These are phyloP conservation scores for Zaprionus obscuricornis DNA, from an alignment of 2,888 invertebrate species.

Conservation along the genomic window DNA sequence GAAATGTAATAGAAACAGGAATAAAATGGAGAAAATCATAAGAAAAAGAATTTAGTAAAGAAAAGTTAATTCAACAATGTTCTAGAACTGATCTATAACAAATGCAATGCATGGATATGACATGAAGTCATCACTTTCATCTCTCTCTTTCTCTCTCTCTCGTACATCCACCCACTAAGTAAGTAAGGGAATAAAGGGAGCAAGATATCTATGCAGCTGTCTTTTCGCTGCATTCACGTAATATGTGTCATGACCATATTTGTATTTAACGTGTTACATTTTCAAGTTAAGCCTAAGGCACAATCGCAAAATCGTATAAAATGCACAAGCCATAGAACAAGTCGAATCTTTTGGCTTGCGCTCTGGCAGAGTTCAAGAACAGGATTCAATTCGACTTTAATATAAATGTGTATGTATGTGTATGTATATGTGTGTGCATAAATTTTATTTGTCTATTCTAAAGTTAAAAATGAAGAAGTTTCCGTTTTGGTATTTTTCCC, in stretches of 20 bases:
- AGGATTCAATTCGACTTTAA: constrained; percentile 2
- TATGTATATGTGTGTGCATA: constrained; percentile 42
- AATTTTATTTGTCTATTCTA: constrained; percentile 43
- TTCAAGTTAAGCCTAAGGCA: constrained; percentile 24
- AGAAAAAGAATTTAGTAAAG: too few relatives aligned
- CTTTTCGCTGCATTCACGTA: constrained; percentile 9
- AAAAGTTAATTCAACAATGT: too few relatives aligned
- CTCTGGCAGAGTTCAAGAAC: constrained; percentile 27
- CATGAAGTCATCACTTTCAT: too few relatives aligned
- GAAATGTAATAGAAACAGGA: too few relatives aligned
- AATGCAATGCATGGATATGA: too few relatives aligned
- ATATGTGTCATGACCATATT: constrained; percentile 68
- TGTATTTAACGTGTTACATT: constrained; percentile 52
- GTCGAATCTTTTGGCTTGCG: constrained; percentile 7
- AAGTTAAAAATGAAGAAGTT: constrained; percentile 7
- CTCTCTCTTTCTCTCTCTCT: too few relatives aligned
- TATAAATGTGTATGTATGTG: not conserved
- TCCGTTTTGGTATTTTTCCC: constrained; percentile 32
- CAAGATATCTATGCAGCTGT: not conserved
- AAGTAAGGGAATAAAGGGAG: not conserved
- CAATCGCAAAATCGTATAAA: constrained; percentile 19
- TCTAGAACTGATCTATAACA: too few relatives aligned
- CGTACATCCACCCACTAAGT: constrained; percentile 19
- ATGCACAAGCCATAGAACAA: constrained; percentile 19
- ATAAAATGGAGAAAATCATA: too few relatives aligned